These are phyloP conservation scores for Dryomyza anilis DNA, from an alignment of 2,888 invertebrate species.

Conservation along the genomic window DNA sequence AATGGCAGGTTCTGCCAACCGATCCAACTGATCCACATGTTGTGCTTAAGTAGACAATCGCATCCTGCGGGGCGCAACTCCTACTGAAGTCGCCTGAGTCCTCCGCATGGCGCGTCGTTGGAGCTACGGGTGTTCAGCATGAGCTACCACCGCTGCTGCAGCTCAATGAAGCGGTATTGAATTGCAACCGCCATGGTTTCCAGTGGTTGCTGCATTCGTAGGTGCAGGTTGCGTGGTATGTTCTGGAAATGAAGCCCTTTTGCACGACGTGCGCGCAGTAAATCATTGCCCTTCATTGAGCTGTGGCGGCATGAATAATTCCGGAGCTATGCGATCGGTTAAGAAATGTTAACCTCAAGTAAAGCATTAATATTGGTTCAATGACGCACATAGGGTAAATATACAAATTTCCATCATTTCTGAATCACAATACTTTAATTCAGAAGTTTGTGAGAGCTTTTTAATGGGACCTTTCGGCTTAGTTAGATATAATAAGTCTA, in stretches of 20 bases:
- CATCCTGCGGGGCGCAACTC: constrained; percentile 54
- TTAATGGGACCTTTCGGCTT: too few relatives aligned
- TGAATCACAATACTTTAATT: too few relatives aligned
- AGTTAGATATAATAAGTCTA: too few relatives aligned
- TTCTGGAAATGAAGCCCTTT: neutral
- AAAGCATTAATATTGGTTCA: too few relatives aligned
- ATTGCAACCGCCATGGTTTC: constrained; percentile 4
- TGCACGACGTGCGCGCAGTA: constrained; percentile 8
- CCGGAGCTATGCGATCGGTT: too few relatives aligned
- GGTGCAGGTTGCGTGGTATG: constrained; percentile 20
- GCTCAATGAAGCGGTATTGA: neutral
- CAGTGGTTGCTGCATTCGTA: neutral
- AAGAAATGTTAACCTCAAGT: too few relatives aligned
- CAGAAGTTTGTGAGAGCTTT: too few relatives aligned
- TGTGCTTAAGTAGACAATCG: constrained; percentile 47
- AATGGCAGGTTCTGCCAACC: neutral
- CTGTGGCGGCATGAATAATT: constrained; percentile 7
- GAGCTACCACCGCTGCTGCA: neutral
- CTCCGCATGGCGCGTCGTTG: neutral
- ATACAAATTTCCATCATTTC: too few relatives aligned
- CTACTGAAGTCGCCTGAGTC: constrained; percentile 33
- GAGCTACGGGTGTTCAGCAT: constrained; percentile 4
- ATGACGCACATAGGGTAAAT: too few relatives aligned
- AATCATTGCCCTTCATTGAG: constrained; percentile 21
- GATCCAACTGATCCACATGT: neutral